Evolutionary conservation across 2,113 vertebrate species (phyloP).

Genomic region (Bubo blakistoni): DNA sequence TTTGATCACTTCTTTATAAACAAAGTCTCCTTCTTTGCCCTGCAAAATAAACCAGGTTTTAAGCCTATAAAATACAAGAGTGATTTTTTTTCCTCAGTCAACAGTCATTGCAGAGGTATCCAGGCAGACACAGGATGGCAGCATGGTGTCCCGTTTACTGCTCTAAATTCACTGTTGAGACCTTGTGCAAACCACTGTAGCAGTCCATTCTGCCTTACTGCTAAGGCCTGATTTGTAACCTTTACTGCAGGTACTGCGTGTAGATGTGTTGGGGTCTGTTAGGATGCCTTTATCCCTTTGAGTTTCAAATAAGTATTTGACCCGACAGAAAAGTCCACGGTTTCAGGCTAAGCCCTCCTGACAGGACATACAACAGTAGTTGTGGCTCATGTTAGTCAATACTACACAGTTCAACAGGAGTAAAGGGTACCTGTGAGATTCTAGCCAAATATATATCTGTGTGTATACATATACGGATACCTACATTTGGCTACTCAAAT

Average conservation of each 20-base stretch:
- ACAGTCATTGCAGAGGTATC: background rate
- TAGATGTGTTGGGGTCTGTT: background rate
- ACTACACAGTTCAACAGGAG: background rate
- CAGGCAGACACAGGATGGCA: background rate
- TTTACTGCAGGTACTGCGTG: background rate
- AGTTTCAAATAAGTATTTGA: background rate
- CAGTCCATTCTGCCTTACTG: background rate
- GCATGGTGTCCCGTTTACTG: background rate
- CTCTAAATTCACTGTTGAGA: background rate
- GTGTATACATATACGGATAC: background rate
- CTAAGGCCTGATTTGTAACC: background rate
- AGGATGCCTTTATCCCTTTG: background rate
- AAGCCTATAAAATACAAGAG: background rate
- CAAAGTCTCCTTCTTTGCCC: constrained; percentile 89
- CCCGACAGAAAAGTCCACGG: fast-evolving
- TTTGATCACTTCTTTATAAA: constrained; percentile 93
- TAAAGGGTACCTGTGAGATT: background rate
- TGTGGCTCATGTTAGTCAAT: background rate
- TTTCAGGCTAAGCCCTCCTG: background rate
- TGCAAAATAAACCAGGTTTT: constrained; percentile 58
- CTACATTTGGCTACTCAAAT: background rate
- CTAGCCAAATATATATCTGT: background rate
- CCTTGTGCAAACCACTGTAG: background rate
- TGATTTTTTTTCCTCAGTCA: background rate
- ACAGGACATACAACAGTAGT: background rate